Conservation (phyloP, 2,888 invertebrate species). For the Minunthozetes semirufus region DNA sequence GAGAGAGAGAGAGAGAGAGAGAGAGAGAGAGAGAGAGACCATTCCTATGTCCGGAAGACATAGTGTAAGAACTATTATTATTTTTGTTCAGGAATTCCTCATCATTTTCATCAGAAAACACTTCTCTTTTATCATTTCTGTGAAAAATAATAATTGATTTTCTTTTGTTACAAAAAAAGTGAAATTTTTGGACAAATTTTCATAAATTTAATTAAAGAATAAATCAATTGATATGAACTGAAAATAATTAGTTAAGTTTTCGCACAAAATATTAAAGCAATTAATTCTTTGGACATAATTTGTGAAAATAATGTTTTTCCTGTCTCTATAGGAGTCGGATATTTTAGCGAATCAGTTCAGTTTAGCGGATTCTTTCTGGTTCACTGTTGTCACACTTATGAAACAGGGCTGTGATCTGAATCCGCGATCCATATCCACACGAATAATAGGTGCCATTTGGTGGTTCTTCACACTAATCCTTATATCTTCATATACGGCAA, state of each 20-base stretch:
- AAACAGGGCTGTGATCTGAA: conserved; percentile 86
- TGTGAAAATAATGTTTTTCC: neutral
- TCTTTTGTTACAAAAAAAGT: neutral
- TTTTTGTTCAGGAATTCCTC: no score
- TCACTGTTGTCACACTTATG: conserved; percentile 64
- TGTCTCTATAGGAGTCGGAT: conserved; percentile 52
- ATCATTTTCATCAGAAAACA: no score
- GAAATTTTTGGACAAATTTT: neutral
- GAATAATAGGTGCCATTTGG: conserved; percentile 95
- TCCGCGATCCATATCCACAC: conserved; percentile 69
- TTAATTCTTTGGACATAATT: neutral
- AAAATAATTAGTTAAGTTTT: neutral
- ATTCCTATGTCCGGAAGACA: neutral
- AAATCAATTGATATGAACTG: neutral
- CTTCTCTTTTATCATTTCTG: no score
- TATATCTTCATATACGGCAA: conserved; percentile 95
- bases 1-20: conserved; percentile 11
- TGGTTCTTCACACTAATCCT: conserved; percentile 99
- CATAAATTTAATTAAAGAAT: neutral
- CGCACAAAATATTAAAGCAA: neutral
- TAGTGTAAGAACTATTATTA: no score
- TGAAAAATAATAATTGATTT: no score
- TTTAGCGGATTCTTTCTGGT: conserved; percentile 68
- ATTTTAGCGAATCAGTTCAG: conserved; percentile 92
- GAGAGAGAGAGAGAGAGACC: conserved; percentile 7